Evolutionary conservation across 2,797 vertebrate genomes (phyloP), one percentile per base, ranked within the genome.

Genomic region (Micrastur ruficollis): DNA sequence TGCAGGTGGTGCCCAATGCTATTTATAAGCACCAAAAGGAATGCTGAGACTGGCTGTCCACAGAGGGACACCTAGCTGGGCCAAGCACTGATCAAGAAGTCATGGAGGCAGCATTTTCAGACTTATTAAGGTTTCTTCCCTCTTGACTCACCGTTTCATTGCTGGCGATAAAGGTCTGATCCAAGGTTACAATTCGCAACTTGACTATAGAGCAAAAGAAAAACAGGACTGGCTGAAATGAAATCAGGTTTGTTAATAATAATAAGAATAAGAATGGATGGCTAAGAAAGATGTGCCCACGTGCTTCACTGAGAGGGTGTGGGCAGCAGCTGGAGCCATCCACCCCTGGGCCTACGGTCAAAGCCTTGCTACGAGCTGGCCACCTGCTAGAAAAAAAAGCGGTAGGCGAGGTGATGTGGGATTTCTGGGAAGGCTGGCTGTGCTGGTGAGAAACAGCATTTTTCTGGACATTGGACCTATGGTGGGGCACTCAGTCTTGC

Each of bases 121-220:
- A 63, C 10, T 85, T 55, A 32, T 2, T 34, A 58, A 65, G 32
- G 21, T 34, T 53, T 79, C 31, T 67, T 40, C 17, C 31, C 25
- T 81, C 47, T 71, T 55, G 29, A 95, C 96, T 96, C 91, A 96
- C 96, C 26, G 1, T 81, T 93, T 95, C 52, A 42, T 65, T 96
- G 84, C 88, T 96, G 92, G 97, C 87, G 67, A 95, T 81, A 4
- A 97, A 96, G 55, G 95, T 95, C 89, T 93, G 85, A 78, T 95
- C 92, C 95, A 97, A 90, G 80, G 89, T 94, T 53, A 97, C 91
- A 31, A 85, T 92, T 79, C 83, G 81, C 32, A 95, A 21, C 44
- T 92, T 97, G 44, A 97, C 96, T 97, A 12, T 2, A 92, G 55
- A 72, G 26, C 25, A 91, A 94, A 81, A 93, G 70, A 67, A 86